Conservation (phyloP, 2,113 vertebrate genomes). For the Sturnus vulgaris region DNA sequence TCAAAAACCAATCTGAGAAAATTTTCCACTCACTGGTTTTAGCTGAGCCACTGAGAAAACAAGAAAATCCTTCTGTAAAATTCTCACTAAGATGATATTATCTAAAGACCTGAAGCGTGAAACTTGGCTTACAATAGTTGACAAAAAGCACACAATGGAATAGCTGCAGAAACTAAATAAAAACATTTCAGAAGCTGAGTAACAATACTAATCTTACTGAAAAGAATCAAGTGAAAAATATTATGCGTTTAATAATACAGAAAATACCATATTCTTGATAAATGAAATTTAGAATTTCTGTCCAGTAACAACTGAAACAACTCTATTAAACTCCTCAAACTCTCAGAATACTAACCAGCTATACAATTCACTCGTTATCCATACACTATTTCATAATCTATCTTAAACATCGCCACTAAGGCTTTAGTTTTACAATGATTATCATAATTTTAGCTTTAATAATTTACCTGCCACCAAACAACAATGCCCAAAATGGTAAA, state of each 20-base stretch:
- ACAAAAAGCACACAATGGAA: constrained; percentile 65
- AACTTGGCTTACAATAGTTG: constrained; percentile 74
- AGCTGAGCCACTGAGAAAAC: constrained; percentile 81
- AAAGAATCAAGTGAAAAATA: constrained; percentile 24
- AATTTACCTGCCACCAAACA: not conserved
- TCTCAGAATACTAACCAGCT: not conserved
- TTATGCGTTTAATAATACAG: constrained; percentile 18
- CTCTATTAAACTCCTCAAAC: not conserved
- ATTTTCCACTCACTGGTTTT: constrained; percentile 91
- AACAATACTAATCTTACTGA: constrained; percentile 50
- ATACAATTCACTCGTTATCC: not conserved
- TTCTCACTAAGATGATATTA: constrained; percentile 88
- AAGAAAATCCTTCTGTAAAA: constrained; percentile 84
- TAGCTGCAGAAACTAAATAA: constrained; percentile 66
- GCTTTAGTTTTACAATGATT: not conserved
- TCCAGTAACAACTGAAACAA: not conserved
- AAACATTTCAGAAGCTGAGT: constrained; percentile 45
- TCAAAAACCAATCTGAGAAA: constrained; percentile 90
- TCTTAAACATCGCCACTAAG: not conserved
- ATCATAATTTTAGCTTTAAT: not conserved
- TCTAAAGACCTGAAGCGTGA: constrained; percentile 86
- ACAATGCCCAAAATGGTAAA: not conserved
- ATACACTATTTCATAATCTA: not conserved
- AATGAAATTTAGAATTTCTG: not conserved
- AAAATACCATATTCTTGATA: not conserved